Evolutionary conservation across 2,113 vertebrate species (phyloP).

Genomic region (Poecile atricapillus): DNA sequence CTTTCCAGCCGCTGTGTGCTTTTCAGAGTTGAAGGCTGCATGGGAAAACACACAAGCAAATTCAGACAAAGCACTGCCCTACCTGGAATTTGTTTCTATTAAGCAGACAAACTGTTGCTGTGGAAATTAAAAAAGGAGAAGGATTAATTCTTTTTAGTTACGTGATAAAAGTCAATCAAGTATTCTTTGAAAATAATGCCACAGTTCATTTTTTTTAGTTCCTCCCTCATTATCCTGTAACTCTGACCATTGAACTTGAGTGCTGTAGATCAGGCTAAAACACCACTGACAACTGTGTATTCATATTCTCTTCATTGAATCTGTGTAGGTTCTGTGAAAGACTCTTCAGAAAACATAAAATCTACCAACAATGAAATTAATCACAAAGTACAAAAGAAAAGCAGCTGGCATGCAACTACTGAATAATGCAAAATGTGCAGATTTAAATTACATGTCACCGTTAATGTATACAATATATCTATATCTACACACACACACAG

Average conservation of each 20-base stretch:
- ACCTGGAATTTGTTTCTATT: slow-evolving; percentile 55
- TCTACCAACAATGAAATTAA: slow-evolving; percentile 74
- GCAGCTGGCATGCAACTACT: slow-evolving; percentile 64
- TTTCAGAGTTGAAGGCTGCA: slow-evolving; percentile 21
- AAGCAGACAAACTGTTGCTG: slow-evolving; percentile 35
- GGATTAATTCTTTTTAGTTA: slow-evolving; percentile 20
- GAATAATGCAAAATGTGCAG: slow-evolving; percentile 68
- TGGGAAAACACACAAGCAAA: slow-evolving; percentile 39
- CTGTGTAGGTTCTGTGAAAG: slow-evolving; percentile 60
- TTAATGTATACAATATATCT: slow-evolving; percentile 59
- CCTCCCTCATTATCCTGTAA: slow-evolving; percentile 4
- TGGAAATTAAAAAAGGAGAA: slow-evolving; percentile 38
- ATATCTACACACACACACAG: slow-evolving; percentile 7
- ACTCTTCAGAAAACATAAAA: slow-evolving; percentile 71
- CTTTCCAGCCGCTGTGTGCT: slow-evolving; percentile 16
- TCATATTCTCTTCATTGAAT: slow-evolving; percentile 48
- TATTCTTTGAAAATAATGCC: slow-evolving; percentile 52
- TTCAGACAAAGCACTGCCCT: slow-evolving; percentile 52
- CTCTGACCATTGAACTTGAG: slow-evolving; percentile 56
- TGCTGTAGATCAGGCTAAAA: slow-evolving; percentile 57
- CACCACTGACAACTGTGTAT: slow-evolving; percentile 44
- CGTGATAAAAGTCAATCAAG: slow-evolving; percentile 34
- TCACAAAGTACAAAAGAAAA: slow-evolving; percentile 73
- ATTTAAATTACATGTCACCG: slow-evolving; percentile 67
- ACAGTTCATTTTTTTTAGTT: not conserved